Conservation (phyloP, 2,888 invertebrate species). For the Drosophila meridiana region DNA sequence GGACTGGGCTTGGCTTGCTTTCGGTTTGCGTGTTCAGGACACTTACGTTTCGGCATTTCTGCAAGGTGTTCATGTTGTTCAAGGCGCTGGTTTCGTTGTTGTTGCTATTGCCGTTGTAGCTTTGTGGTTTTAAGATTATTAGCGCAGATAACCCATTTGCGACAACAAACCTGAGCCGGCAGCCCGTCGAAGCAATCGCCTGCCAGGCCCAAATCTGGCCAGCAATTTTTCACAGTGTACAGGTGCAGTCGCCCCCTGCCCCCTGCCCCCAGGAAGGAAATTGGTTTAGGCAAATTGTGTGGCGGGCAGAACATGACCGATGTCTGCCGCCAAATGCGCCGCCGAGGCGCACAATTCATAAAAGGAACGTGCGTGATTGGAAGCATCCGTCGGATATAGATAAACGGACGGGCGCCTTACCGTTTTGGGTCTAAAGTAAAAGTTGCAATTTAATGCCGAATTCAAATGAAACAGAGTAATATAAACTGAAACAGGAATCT, state of each 20-base stretch:
- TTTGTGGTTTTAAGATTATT: slow-evolving; percentile 79
- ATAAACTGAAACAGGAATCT: slow-evolving; percentile 20
- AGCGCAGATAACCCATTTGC: slow-evolving; percentile 77
- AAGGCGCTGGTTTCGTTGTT: slow-evolving; percentile 29
- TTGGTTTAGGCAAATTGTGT: slow-evolving; percentile 84
- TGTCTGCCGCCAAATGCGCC: slow-evolving; percentile 52
- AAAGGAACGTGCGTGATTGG: slow-evolving; percentile 70
- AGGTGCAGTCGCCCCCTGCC: slow-evolving; percentile 48
- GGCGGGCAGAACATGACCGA: slow-evolving; percentile 76
- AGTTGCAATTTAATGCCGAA: slow-evolving; percentile 64
- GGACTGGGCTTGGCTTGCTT: slow-evolving; percentile 36
- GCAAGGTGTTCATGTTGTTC: slow-evolving; percentile 50
- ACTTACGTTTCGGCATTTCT: slow-evolving; percentile 70
- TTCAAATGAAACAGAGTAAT: slow-evolving; percentile 27
- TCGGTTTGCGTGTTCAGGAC: slow-evolving; percentile 69
- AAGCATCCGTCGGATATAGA: slow-evolving; percentile 46
- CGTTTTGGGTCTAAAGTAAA: slow-evolving; percentile 30
- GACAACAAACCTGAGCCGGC: slow-evolving; percentile 46
- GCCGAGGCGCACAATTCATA: slow-evolving; percentile 56
- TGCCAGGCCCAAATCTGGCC: slow-evolving; percentile 45
- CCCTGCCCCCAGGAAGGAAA: slow-evolving; percentile 72
- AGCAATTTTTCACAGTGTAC: slow-evolving; percentile 71
- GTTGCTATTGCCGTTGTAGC: slow-evolving; percentile 45
- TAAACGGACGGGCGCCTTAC: slow-evolving; percentile 38
- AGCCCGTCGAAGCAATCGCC: slow-evolving; percentile 35